These are phyloP conservation scores for Sciurus carolinensis DNA, from an alignment of 2,797 vertebrate genomes.

Conservation along the genomic window DNA sequence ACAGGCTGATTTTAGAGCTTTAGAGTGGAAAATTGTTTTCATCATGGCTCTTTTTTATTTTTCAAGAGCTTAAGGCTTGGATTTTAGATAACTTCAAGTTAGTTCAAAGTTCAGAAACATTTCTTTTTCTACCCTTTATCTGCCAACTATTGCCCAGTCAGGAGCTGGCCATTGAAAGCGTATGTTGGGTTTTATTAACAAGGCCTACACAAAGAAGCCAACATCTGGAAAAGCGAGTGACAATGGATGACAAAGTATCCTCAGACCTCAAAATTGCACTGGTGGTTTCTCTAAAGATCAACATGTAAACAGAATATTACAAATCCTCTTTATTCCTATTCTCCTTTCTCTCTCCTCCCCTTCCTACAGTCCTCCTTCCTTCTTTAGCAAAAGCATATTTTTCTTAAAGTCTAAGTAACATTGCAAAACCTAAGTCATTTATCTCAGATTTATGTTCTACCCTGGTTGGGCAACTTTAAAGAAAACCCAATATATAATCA, in stretches of 20 bases:
- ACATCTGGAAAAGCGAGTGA: accelerated
- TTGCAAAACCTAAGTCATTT: background rate
- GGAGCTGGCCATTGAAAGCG: background rate
- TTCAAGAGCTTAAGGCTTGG: background rate
- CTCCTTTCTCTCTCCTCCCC: background rate
- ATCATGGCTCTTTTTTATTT: background rate
- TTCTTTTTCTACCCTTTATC: background rate
- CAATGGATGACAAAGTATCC: background rate
- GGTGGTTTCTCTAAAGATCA: background rate
- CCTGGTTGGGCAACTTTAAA: constrained; percentile 5
- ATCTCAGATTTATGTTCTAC: background rate
- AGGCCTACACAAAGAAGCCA: background rate
- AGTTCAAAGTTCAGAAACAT: background rate
- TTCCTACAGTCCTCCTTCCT: background rate
- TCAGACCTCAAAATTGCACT: background rate
- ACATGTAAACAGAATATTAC: background rate
- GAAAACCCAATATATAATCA: background rate
- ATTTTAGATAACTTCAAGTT: background rate
- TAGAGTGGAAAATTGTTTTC: background rate
- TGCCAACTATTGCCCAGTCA: background rate
- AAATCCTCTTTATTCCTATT: background rate
- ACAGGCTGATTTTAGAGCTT: background rate
- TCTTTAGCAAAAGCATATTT: background rate
- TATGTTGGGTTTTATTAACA: background rate
- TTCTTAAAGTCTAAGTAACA: background rate